A percentile compares a stretch with the other conserved stretches of the same genome.
Evolutionary conservation across 2,113 vertebrate genomes (phyloP).

Genomic region (Ageneiosus marmoratus): DNA sequence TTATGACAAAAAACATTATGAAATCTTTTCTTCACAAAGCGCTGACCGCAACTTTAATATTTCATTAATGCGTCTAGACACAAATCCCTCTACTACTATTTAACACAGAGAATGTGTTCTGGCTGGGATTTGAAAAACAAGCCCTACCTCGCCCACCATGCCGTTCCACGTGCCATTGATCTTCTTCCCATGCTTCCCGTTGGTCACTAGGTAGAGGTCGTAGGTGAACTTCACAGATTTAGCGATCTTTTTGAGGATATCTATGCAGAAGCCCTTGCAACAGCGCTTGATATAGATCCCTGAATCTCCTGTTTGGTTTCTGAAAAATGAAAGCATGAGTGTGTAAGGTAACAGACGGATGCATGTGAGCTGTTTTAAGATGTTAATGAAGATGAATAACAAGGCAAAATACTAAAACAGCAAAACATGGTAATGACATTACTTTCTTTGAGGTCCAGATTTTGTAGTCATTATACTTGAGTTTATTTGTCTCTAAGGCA

Average conservation of each 20-base stretch:
- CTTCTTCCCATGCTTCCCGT: slow-evolving; percentile 98
- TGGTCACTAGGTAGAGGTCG: slow-evolving; percentile 98
- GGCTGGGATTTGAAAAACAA: not conserved
- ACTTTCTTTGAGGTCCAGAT: not conserved
- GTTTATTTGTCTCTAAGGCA: not conserved
- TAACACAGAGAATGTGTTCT: not conserved
- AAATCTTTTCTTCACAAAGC: not conserved
- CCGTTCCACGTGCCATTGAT: slow-evolving; percentile 98
- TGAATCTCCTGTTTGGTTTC: slow-evolving; percentile 92
- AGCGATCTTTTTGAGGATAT: slow-evolving; percentile 98
- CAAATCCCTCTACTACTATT: not conserved
- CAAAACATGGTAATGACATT: not conserved
- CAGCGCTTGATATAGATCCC: slow-evolving; percentile 98
- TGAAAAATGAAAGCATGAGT: slow-evolving; percentile 54
- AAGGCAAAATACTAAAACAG: not conserved
- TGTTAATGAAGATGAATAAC: not conserved
- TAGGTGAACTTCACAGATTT: slow-evolving; percentile 97
- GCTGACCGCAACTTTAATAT: slow-evolving; percentile 2
- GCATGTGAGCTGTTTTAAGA: not conserved
- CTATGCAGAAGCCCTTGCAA: slow-evolving; percentile 99
- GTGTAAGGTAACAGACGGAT: not conserved
- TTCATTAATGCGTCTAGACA: not conserved
- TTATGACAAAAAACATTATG: not conserved
- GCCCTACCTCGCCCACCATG: slow-evolving; percentile 95
- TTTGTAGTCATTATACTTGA: not conserved